Evolutionary conservation across 2,888 invertebrate species (phyloP).

Genomic region (Tortricodes alternella): DNA sequence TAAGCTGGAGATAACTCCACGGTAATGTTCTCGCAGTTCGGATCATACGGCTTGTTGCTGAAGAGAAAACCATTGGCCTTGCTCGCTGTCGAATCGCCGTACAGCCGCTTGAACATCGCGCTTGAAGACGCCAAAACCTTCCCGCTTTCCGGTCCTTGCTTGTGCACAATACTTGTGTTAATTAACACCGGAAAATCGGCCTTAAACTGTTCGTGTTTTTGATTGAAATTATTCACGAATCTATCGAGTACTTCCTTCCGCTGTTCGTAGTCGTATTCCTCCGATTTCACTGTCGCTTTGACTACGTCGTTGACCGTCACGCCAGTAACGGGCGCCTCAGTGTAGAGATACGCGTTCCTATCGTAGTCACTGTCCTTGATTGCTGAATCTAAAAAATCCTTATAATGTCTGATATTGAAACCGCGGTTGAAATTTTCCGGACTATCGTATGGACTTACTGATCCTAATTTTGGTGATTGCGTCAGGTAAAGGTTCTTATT

Average conservation of each 20-base stretch:
- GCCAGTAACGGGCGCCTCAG: constrained; percentile 44
- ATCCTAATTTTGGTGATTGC: constrained; percentile 33
- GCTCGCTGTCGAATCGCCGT: constrained; percentile 38
- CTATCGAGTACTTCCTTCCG: constrained; percentile 59
- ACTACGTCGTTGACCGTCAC: constrained; percentile 42
- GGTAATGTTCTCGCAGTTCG: constrained; percentile 56
- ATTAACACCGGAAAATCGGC: constrained; percentile 67
- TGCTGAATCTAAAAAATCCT: constrained; percentile 59
- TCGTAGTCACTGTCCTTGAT: constrained; percentile 54
- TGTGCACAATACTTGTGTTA: constrained; percentile 65
- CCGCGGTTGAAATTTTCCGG: constrained; percentile 49
- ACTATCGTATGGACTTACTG: constrained; percentile 28
- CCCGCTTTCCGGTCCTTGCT: constrained; percentile 41
- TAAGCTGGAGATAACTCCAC: constrained; percentile 70
- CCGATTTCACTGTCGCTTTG: constrained; percentile 11
- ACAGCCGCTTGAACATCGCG: constrained; percentile 57
- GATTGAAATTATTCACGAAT: constrained; percentile 69
- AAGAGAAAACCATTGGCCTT: constrained; percentile 27
- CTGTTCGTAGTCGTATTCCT: constrained; percentile 63
- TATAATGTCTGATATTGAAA: constrained; percentile 65
- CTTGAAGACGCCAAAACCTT: constrained; percentile 51
- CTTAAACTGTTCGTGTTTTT: constrained; percentile 63
- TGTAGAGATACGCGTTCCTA: constrained; percentile 43
- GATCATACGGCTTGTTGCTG: constrained; percentile 45
- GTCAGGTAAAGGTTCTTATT: constrained; percentile 44